phyloP scores from a whole-genome alignment of 2,888 invertebrate species.

The Polymixis flavicincta region DNA sequence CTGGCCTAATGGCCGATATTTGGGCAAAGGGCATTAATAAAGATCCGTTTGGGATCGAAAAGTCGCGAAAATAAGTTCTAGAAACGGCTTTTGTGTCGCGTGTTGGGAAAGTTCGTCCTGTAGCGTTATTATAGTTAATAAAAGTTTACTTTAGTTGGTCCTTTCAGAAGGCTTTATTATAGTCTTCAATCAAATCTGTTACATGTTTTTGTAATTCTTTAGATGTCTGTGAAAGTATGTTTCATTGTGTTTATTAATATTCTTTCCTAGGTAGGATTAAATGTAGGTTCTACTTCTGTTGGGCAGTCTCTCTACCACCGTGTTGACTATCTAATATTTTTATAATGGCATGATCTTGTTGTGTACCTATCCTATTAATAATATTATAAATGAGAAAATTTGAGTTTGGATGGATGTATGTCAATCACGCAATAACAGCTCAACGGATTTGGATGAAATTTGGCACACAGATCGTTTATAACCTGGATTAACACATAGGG shows the following conservation, averaged over 20 bases:
- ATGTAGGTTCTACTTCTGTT: background rate
- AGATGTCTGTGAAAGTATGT: background rate
- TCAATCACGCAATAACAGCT: too few relatives aligned
- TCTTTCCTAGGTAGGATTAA: background rate
- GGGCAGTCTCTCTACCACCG: background rate
- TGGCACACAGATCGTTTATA: too few relatives aligned
- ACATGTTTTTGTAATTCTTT: background rate
- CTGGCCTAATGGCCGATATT: constrained; percentile 85
- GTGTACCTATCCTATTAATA: background rate
- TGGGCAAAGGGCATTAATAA: constrained; percentile 78
- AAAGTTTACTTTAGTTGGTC: background rate
- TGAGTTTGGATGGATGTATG: too few relatives aligned
- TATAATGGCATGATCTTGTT: background rate
- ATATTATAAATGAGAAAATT: too few relatives aligned
- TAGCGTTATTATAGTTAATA: constrained; percentile 22
- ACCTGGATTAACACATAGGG: too few relatives aligned
- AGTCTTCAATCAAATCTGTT: background rate
- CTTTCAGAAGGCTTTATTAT: background rate
- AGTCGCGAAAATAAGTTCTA: constrained; percentile 68
- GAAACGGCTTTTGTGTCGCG: constrained; percentile 48
- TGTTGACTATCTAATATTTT: background rate
- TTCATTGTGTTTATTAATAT: background rate
- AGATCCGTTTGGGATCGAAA: constrained; percentile 75
- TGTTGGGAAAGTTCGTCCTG: constrained; percentile 5
- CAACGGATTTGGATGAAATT: too few relatives aligned